Conservation (phyloP, 2,797 vertebrate species). For the Neomorphus geoffroyi region DNA sequence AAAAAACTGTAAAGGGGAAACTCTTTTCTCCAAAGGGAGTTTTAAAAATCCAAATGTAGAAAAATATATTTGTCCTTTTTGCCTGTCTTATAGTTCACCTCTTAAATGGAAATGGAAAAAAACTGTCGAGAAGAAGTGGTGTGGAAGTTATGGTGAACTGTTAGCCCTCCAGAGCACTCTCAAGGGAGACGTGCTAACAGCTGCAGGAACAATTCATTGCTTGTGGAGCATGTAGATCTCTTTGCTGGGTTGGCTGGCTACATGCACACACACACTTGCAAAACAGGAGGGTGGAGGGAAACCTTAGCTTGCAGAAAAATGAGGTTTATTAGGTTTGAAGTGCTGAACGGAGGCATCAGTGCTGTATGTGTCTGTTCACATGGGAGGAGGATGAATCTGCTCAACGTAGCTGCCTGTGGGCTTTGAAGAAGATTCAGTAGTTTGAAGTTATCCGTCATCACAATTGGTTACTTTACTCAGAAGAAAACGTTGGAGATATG, state of each 20-base stretch:
- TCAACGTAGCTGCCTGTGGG: background rate
- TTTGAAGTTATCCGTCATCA: background rate
- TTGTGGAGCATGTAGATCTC: background rate
- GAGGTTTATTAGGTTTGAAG: background rate
- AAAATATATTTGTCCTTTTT: background rate
- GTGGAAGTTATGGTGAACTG: slow-evolving; percentile 15
- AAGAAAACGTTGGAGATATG: background rate
- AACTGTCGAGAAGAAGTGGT: background rate
- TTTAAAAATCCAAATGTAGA: background rate
- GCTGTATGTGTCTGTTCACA: background rate
- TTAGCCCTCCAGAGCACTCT: background rate
- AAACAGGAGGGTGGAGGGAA: background rate
- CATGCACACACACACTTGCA: background rate
- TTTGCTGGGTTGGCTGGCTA: background rate
- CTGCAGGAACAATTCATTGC: background rate
- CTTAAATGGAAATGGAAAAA: background rate
- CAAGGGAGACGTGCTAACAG: background rate
- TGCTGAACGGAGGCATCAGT: background rate
- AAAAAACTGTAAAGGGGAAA: background rate
- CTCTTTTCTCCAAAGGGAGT: background rate
- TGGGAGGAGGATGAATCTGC: background rate
- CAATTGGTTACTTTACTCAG: background rate
- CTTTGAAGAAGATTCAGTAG: background rate
- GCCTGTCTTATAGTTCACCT: background rate
- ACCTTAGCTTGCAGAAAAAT: background rate